Percentiles rank a stretch among this genome's conserved stretches.
phyloP scores from a whole-genome alignment of 2,797 vertebrate species.

The Molothrus aeneus region DNA sequence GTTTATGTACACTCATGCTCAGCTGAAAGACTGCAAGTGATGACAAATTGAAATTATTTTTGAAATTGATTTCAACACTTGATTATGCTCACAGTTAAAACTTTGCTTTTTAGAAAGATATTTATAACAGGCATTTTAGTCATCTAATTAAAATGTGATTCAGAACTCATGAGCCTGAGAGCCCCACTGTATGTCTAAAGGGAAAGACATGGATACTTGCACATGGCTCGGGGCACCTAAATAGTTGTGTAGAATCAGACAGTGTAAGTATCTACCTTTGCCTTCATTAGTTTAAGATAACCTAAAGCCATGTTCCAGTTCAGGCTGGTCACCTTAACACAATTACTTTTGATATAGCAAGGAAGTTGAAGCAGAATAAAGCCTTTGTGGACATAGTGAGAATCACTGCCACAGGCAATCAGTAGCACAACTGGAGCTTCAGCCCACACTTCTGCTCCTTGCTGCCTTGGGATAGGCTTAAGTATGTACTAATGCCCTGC shows the following conservation, averaged over 20 bases:
- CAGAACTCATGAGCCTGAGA: neutral
- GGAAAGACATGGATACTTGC: neutral
- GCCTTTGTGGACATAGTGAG: neutral
- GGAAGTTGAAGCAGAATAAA: neutral
- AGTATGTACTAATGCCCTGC: neutral
- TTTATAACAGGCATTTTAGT: constrained; percentile 20
- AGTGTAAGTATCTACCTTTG: neutral
- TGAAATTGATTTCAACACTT: neutral
- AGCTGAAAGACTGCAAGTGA: neutral
- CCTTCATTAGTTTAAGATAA: neutral
- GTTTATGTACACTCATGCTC: neutral
- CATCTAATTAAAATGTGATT: constrained; percentile 22
- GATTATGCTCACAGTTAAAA: neutral
- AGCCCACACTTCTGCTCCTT: neutral
- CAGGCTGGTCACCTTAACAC: neutral
- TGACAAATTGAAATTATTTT: constrained; percentile 30
- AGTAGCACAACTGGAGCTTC: constrained; percentile 1
- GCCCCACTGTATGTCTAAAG: neutral
- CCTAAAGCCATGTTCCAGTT: neutral
- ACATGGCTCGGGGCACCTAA: neutral
- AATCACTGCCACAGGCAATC: neutral
- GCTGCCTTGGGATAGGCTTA: neutral
- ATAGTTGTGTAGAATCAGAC: neutral
- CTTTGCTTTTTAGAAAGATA: neutral
- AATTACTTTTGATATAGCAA: neutral